Conservation (phyloP, 1,140 invertebrate genomes). For the Conus ventricosus region DNA sequence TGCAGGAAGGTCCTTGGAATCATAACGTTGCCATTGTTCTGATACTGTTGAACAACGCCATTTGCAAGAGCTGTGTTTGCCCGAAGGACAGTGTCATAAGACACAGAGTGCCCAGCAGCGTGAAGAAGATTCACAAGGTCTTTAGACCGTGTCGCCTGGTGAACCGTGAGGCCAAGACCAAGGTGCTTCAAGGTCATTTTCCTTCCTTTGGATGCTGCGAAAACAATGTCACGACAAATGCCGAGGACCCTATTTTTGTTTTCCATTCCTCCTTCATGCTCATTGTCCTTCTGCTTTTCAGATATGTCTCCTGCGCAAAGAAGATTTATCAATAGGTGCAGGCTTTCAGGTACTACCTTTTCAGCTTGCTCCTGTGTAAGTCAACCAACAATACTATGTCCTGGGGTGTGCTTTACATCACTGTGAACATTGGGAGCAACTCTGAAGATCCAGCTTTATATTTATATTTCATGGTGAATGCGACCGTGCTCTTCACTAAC, state of each 20-base stretch:
- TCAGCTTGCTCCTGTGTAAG: background rate
- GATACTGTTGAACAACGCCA: background rate
- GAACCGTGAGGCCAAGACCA: background rate
- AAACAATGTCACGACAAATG: slow-evolving; percentile 3
- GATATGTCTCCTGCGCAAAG: slow-evolving; percentile 2
- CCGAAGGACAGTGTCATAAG: background rate
- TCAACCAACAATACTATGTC: background rate
- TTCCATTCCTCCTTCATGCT: background rate
- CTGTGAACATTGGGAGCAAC: background rate
- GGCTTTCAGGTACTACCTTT: background rate
- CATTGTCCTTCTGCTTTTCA: background rate
- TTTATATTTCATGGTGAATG: background rate
- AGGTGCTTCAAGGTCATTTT: background rate
- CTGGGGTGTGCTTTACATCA: background rate
- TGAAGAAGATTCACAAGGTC: background rate
- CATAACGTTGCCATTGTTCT: background rate
- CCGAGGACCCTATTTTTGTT: background rate
- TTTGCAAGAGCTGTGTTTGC: background rate
- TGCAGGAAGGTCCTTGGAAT: too few species aligned
- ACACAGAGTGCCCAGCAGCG: background rate
- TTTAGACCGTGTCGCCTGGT: background rate
- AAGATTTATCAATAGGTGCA: background rate
- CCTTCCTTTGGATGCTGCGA: background rate
- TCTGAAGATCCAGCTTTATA: background rate
- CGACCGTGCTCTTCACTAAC: background rate